Percentiles rank a stretch among this genome's conserved stretches.
Evolutionary conservation across 2,113 vertebrate species (phyloP).

Genomic region (Albula goreensis): DNA sequence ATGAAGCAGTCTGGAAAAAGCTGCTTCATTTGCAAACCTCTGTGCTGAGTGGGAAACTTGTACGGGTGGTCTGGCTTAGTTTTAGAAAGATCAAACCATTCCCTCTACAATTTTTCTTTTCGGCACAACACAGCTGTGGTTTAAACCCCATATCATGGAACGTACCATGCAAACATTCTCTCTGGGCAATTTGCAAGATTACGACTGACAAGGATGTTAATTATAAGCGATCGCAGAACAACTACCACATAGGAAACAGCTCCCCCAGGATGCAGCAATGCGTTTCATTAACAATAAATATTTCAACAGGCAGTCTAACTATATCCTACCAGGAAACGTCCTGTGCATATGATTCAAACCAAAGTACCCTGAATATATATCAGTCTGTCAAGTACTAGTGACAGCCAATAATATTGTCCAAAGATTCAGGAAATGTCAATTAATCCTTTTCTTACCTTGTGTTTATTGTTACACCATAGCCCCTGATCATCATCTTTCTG

Average conservation of each 20-base stretch:
- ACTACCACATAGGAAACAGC: not conserved
- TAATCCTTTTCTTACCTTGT: slow-evolving; percentile 13
- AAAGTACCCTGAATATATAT: not conserved
- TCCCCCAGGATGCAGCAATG: not conserved
- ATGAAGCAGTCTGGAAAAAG: slow-evolving; percentile 9
- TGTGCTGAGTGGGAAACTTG: not conserved
- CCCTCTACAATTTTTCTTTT: not conserved
- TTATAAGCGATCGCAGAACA: not conserved
- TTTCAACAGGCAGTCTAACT: not conserved
- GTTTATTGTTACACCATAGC: not conserved
- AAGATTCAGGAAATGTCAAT: not conserved
- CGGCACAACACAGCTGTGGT: not conserved
- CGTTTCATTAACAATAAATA: slow-evolving; percentile 1
- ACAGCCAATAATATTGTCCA: too few species aligned
- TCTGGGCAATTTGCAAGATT: slow-evolving; percentile 12
- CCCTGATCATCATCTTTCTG: not conserved
- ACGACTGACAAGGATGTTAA: not conserved
- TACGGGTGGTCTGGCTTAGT: not conserved
- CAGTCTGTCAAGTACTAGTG: not conserved
- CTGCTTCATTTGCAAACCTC: not conserved
- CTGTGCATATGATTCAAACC: not conserved
- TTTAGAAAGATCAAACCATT: slow-evolving; percentile 3
- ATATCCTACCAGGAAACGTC: not conserved
- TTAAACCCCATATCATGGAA: not conserved
- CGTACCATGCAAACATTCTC: slow-evolving; percentile 11